Base-by-base conservation (phyloP, 2,888 invertebrate species). In the Harpalus rufipes region DNA sequence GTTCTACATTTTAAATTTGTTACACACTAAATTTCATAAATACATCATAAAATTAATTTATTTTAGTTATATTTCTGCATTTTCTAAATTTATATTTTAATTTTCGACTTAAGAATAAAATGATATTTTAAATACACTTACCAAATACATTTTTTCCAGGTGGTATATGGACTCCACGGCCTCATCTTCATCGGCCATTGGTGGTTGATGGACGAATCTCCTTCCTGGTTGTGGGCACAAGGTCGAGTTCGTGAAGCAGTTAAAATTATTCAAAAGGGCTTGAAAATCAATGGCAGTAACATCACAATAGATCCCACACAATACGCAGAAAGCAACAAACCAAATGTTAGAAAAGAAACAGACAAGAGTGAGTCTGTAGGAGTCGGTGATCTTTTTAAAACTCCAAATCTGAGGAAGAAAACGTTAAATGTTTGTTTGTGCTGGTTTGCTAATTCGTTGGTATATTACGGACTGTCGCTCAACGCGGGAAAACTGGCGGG, bases 161-260 rank as follows among this genome's bases (percentile, higher is more conserved):
- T 96, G 0, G 91, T 96, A 2, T 96, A 96, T 88, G 97, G 96
- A 0, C 91, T 96, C 41, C 97, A 97, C 88, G 93, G 95, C 79
- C 90, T 94, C 16, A 89, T 96, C 0, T 92, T 97, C 0, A 90
- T 97, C 44, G 95, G 94, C 0, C 96, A 97, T 89, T 96, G 96
- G 93, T 97, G 97, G 97, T 91, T 96, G 4, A 95, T 97, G 93
- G 97, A 97, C 88, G 97, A 97, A 91, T 97, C 97, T 7, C 96
- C 97, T 0, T 93, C 97, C 14, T 97, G 97, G 97, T 90, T 97
- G 7, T 97, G 97, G 97, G 94, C 95, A 51, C 96, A 97, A 89
- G 97, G 96, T 0, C 92, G 95, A 72, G 92, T 93, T 0, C 92
- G 93, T 78, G 96, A 97, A 90, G 95, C 97, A 0, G 93, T 96